Conservation (phyloP, 2,113 vertebrate genomes). For the Synodontis membranacea region DNA sequence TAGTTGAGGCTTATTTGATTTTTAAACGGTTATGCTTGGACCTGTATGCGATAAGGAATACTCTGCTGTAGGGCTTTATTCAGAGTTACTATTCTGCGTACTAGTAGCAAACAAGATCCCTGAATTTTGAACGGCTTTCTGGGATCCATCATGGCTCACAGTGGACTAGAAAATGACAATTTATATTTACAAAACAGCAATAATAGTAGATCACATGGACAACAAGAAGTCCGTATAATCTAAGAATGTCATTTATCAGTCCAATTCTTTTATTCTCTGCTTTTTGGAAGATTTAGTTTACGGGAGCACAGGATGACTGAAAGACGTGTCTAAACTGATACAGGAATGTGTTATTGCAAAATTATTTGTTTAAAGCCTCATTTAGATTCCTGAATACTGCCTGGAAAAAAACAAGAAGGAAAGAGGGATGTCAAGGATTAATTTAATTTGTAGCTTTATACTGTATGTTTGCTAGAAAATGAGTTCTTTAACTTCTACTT, state of each 20-base stretch:
- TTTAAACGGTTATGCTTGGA: background rate
- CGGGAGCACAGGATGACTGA: background rate
- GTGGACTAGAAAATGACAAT: background rate
- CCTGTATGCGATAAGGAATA: background rate
- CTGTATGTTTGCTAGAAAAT: background rate
- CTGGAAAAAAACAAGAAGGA: background rate
- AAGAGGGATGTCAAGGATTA: background rate
- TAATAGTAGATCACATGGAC: background rate
- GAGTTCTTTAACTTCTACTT: background rate
- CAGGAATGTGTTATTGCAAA: slow-evolving; percentile 64
- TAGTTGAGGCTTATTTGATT: background rate
- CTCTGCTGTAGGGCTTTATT: background rate
- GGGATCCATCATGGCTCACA: background rate
- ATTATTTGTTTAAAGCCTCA: slow-evolving; percentile 51
- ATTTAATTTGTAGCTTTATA: background rate
- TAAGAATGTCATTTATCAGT: background rate
- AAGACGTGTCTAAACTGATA: slow-evolving; percentile 65
- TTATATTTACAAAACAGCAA: background rate
- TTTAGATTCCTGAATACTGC: background rate
- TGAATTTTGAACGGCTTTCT: background rate
- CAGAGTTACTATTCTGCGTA: background rate
- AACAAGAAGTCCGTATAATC: background rate
- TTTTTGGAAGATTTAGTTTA: slow-evolving; percentile 36
- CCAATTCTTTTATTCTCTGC: background rate
- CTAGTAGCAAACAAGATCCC: background rate